Base-by-base conservation (phyloP, 2,888 invertebrate genomes). In the Xestia c-nigrum region DNA sequence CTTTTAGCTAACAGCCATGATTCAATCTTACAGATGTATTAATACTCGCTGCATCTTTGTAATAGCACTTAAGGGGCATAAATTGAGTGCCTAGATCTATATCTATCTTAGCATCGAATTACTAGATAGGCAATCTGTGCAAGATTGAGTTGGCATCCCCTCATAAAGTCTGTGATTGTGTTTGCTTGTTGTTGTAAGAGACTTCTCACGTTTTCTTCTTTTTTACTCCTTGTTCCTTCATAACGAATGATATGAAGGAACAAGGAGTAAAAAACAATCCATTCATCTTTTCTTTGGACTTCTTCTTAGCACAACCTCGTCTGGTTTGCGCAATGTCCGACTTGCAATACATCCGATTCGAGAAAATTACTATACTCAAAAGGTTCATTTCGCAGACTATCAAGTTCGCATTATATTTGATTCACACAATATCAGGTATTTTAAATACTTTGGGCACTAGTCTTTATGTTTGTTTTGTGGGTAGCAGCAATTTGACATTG, bases 21-120 rank as follows among this genome's bases (percentile, higher is more conserved):
- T 67, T 65, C 24, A 80, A 80, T 80, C 84, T 72, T 59, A 72
- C 59, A 78, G 67, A 80, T 74, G 69, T 69, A 78, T 52, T 72
- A 72, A 46, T 78, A 73, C 52, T 55, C 16, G 21, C 55, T 67
- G 66, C 66, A 74, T 72, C 74, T 84, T 74, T 61, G 67, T 78
- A 74, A 69, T 79, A 68, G 55, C 76, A 66, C 74, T 75, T 83
- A 81, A 61, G 64, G 52, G 67, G 74, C 72, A 71, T 67, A 83
- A 85, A 87, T 87, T 87, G 63, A 78, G 74, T 67, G 38, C 50
- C 74, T 87, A 87, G 87, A 86, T 85, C 63, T n/a, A 50, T 70
- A 87, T 85, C 87, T 83, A 52, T 74, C 59, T 57, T 21, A 65
- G 82, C 57, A 82, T 82, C 75, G 66, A 67, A 76, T 82, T 72